phyloP scores from a whole-genome alignment of 2,888 invertebrate genomes.

The Drosophila pegasa region DNA sequence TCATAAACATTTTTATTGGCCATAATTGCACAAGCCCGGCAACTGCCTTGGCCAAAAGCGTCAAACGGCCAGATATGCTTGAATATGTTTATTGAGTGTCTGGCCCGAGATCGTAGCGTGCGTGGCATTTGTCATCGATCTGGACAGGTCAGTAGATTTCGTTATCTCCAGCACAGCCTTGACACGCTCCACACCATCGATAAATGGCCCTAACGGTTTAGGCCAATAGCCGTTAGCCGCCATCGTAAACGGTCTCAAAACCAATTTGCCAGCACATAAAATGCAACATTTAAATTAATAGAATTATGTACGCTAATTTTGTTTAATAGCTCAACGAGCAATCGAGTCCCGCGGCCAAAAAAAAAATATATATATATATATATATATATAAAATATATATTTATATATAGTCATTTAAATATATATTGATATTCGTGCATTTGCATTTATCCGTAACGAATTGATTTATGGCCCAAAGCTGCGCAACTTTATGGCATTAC shows the following conservation, averaged over 20 bases:
- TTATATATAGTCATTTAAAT: no score
- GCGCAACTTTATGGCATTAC: slow-evolving; percentile 15
- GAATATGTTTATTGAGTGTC: slow-evolving; percentile 26
- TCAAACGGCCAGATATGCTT: slow-evolving; percentile 19
- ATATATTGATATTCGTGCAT: not conserved
- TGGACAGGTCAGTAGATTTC: slow-evolving; percentile 29
- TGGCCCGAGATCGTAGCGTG: slow-evolving; percentile 19
- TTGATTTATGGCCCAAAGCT: slow-evolving; percentile 46
- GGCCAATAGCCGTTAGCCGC: slow-evolving; percentile 31
- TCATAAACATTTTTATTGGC: slow-evolving; percentile 74
- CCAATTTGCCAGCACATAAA: slow-evolving; percentile 50
- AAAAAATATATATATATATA: slow-evolving; percentile 4
- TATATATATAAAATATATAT: slow-evolving; percentile 1
- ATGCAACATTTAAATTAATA: slow-evolving; percentile 65
- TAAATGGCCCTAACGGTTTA: slow-evolving; percentile 16
- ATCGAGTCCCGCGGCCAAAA: slow-evolving; percentile 14
- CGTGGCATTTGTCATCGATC: slow-evolving; percentile 50
- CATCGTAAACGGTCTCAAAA: slow-evolving; percentile 42
- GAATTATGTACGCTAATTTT: slow-evolving; percentile 59
- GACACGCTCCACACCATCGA: slow-evolving; percentile 28
- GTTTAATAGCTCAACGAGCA: slow-evolving; percentile 43
- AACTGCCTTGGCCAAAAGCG: slow-evolving; percentile 34
- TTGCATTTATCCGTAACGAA: slow-evolving; percentile 16
- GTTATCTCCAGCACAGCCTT: slow-evolving; percentile 50
- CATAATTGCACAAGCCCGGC: slow-evolving; percentile 68